phyloP scores from a whole-genome alignment of 2,888 invertebrate genomes.

The Lymantria dispar region DNA sequence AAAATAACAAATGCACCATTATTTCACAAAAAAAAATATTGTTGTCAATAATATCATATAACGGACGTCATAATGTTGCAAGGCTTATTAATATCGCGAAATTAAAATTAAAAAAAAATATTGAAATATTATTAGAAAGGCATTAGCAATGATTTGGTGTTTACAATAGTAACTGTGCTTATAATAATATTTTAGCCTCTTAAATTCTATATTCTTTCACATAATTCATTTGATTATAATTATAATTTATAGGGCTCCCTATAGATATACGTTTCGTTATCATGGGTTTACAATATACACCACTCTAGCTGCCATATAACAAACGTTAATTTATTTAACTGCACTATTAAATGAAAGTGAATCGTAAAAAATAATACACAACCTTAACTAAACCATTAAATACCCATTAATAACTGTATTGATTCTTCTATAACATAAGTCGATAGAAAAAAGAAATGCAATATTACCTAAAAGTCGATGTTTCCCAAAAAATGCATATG shows the following conservation, averaged over 20 bases:
- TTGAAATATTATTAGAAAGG: slow-evolving; percentile 1
- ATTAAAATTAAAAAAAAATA: slow-evolving; percentile 2
- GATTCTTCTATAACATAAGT: too few species aligned
- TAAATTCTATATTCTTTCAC: slow-evolving; percentile 23
- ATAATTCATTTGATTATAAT: slow-evolving; percentile 20
- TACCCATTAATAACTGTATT: too few species aligned
- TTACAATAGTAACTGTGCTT: slow-evolving; percentile 27
- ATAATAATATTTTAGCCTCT: slow-evolving; percentile 34
- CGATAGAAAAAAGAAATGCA: too few species aligned
- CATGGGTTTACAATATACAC: slow-evolving; percentile 8
- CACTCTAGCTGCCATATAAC: slow-evolving; percentile 30
- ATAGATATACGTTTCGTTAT: slow-evolving; percentile 10
- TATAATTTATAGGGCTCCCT: slow-evolving; percentile 20
- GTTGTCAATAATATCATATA: background rate
- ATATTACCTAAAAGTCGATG: too few species aligned
- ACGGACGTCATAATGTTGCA: background rate
- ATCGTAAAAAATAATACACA: background rate
- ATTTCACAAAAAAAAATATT: slow-evolving; percentile 4
- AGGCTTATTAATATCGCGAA: slow-evolving; percentile 7
- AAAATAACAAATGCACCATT: slow-evolving; percentile 8
- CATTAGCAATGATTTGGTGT: slow-evolving; percentile 17
- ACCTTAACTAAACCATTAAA: too few species aligned
- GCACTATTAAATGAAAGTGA: background rate
- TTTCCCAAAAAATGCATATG: too few species aligned
- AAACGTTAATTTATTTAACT: slow-evolving; percentile 1